These are phyloP conservation scores for Machaerirhynchus nigripectus DNA, from an alignment of 2,113 vertebrate genomes.

Conservation along the genomic window DNA sequence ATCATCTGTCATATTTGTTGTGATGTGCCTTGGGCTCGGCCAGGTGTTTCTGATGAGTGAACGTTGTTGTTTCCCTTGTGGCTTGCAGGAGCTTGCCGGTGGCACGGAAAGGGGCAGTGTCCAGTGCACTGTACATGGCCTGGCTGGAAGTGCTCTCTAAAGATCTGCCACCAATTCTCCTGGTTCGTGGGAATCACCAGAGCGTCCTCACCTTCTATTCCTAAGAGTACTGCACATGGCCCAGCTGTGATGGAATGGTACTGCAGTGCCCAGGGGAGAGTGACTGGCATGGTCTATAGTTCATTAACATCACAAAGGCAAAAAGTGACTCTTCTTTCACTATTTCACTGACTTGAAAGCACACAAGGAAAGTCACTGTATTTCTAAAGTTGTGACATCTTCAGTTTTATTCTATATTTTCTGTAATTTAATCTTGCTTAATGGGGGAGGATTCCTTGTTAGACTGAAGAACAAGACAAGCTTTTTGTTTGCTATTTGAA, in stretches of 20 bases:
- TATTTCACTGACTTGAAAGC: constrained; percentile 79
- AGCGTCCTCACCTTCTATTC: constrained; percentile 99
- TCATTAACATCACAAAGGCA: constrained; percentile 66
- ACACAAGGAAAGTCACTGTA: constrained; percentile 76
- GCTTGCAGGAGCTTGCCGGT: constrained; percentile 90
- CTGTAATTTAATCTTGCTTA: constrained; percentile 72
- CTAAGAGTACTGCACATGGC: constrained; percentile 66
- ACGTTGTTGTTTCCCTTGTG: background rate
- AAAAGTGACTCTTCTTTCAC: constrained; percentile 77
- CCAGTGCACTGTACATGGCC: constrained; percentile 95
- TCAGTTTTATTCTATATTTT: constrained; percentile 72
- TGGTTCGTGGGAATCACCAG: constrained; percentile 98
- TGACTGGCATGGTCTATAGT: constrained; percentile 47
- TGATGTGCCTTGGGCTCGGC: background rate
- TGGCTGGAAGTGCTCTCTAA: constrained; percentile 94
- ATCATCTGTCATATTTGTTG: background rate
- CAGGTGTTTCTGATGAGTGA: background rate
- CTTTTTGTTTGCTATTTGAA: constrained; percentile 84
- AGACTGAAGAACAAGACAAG: constrained; percentile 71
- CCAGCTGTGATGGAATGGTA: constrained; percentile 59
- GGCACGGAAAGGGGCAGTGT: constrained; percentile 92
- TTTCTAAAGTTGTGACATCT: constrained; percentile 67
- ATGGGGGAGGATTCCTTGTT: constrained; percentile 70
- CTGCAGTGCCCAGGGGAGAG: constrained; percentile 68
- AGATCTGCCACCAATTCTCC: constrained; percentile 90